These are phyloP conservation scores for Gymnoscopelus braueri DNA, from an alignment of 2,797 vertebrate species.

Conservation along the genomic window DNA sequence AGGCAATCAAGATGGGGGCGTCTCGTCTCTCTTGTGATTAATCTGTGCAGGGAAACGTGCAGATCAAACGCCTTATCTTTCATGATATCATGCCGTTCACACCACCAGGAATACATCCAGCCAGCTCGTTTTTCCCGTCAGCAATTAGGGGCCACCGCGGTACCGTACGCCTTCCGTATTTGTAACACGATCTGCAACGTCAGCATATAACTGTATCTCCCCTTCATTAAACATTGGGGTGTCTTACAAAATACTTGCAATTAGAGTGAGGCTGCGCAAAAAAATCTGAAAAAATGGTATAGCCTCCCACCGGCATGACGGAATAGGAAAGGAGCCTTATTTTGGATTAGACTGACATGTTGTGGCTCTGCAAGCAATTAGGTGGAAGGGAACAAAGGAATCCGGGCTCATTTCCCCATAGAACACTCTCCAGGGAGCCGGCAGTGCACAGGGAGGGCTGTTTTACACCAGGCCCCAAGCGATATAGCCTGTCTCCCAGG, in stretches of 20 bases:
- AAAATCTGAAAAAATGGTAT: slow-evolving; percentile 42
- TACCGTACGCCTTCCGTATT: slow-evolving; percentile 40
- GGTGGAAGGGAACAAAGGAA: slow-evolving; percentile 64
- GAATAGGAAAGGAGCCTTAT: slow-evolving; percentile 42
- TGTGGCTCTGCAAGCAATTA: slow-evolving; percentile 62
- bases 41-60: slow-evolving; percentile 49
- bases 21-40: slow-evolving; percentile 41
- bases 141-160: slow-evolving; percentile 43
- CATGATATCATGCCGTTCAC: slow-evolving; percentile 28
- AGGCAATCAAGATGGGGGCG: slow-evolving; percentile 48
- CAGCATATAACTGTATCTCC: slow-evolving; percentile 21
- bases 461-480: slow-evolving; percentile 48
- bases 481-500: slow-evolving; percentile 38
- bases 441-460: slow-evolving; percentile 42
- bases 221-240: slow-evolving; percentile 57
- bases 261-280: slow-evolving; percentile 56
- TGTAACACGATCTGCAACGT: slow-evolving; percentile 53
- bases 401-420: slow-evolving; percentile 56
- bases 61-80: slow-evolving; percentile 51
- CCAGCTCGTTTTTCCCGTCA: slow-evolving; percentile 33
- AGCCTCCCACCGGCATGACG: slow-evolving; percentile 27
- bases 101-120: slow-evolving; percentile 46
- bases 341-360: slow-evolving; percentile 47
- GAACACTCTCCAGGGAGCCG: slow-evolving; percentile 50
- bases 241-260: slow-evolving; percentile 53